Percentiles rank a stretch among this genome's conserved stretches.
These are phyloP conservation scores for Dryobota labecula DNA, from an alignment of 2,888 invertebrate genomes.

Conservation along the genomic window DNA sequence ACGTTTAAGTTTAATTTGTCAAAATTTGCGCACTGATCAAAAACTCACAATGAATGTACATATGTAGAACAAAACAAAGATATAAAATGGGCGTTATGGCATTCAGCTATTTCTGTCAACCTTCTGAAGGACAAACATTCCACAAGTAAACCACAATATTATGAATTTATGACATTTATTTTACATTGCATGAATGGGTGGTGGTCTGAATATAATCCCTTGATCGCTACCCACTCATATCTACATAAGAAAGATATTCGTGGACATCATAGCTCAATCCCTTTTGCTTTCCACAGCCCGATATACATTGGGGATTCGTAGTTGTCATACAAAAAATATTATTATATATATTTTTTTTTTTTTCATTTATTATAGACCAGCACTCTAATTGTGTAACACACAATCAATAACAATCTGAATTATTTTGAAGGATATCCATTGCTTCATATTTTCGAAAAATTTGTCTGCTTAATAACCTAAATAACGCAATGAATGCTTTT, in stretches of 20 bases:
- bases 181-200: background rate
- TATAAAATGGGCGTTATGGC: background rate
- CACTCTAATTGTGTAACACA: too few species aligned
- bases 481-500: too few species aligned
- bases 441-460: too few species aligned
- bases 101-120: background rate
- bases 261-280: background rate
- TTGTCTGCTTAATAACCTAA: too few species aligned
- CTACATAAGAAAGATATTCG: conserved; percentile 2
- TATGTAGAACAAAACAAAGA: background rate
- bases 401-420: too few species aligned
- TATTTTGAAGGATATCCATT: too few species aligned
- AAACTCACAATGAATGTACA: too few species aligned
- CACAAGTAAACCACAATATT: conserved; percentile 1
- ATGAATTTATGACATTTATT: background rate
- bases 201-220: background rate
- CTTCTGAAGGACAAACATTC: background rate
- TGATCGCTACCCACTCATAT: background rate
- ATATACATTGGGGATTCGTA: background rate
- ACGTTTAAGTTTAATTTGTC: too few species aligned
- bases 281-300: background rate
- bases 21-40: too few species aligned
- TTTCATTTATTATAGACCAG: background rate
- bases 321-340: background rate
- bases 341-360: too few species aligned